Percentiles rank a stretch among this genome's conserved stretches.
Evolutionary conservation across 2,888 invertebrate genomes (phyloP).

Genomic region (Smittia sp.): DNA sequence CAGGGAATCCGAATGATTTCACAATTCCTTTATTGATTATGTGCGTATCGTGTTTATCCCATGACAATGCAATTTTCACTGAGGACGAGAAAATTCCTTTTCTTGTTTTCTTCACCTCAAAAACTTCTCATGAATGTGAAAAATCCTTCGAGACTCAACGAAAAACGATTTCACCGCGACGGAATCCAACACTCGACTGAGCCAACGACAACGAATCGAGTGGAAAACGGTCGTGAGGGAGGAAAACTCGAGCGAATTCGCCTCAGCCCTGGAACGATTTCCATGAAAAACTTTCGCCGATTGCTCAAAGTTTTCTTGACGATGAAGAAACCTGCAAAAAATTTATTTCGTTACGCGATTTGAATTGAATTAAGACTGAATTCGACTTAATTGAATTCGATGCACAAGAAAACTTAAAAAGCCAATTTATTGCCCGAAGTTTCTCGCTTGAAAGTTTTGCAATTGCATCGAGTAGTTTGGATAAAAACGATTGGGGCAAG

Average conservation of each 20-base stretch:
- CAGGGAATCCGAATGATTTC: not conserved
- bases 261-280: not conserved
- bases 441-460: too few species aligned
- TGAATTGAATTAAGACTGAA: too few species aligned
- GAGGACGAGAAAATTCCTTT: not conserved
- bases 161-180: slow-evolving; percentile 22
- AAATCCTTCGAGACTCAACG: not conserved
- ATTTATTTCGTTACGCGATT: too few species aligned
- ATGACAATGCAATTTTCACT: slow-evolving; percentile 20
- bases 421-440: too few species aligned
- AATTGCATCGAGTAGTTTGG: too few species aligned
- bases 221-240: not conserved
- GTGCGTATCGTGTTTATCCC: slow-evolving; percentile 7
- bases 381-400: too few species aligned
- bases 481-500: too few species aligned
- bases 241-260: slow-evolving; percentile 10
- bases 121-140: not conserved
- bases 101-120: not conserved
- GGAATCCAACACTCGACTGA: slow-evolving; percentile 16
- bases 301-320: too few species aligned
- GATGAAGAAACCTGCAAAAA: too few species aligned
- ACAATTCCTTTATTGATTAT: slow-evolving; percentile 8
- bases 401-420: too few species aligned
- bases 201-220: not conserved
- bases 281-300: not conserved